Evolutionary conservation across 53 echinoderm and acorn worm genomes (phyloP), one percentile per base, ranked within the genome.

Genomic region (Luidia sarsii): DNA sequence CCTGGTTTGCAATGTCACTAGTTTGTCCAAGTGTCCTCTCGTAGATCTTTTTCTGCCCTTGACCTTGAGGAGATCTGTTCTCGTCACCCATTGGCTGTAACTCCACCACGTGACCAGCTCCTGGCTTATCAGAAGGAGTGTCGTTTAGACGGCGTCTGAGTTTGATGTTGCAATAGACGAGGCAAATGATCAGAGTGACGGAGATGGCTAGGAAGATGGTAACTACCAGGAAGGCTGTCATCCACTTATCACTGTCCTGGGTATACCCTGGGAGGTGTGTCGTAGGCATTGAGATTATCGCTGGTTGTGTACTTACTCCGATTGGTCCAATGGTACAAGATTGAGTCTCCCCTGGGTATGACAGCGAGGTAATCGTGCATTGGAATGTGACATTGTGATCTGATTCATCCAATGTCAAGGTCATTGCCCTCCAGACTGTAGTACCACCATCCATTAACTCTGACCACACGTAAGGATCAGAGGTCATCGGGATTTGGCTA

Each of bases 11-110:
- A 21, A 1, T 57, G 57, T 23, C 27, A 57, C 27, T 10, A 21
- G 24, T 57, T 51, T 7, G 51, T 51, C 51, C 18, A 21, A 19
- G 18, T 46, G 46, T 23, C 16, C 31, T n/a, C 9, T 16, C 6
- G 57, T 59, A 19, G 75, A 18, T 20, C 29, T 31, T 57, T 28
- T 31, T 16, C 29, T 27, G 27, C 18, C 29, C 2, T 38, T 59
- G 16, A 46, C 77, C 30, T 27, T 48, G 77, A 60, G 61, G 16
- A n/a, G 55, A n/a, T 43, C 45, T 59, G 60, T 77, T 60, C 22
- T 32, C 22, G 48, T 77, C 77, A 43, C 33, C 77, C 77, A 45
- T 77, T 48, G 77, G 61, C 45, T 77, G 77, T 36, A 77, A 61
- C 31, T 61, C 77, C 62, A 22, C 61, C 60, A 60, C 59, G 8